A percentile compares a stretch with the other conserved stretches of the same genome.
Conservation (phyloP, 2,113 vertebrate species). For the Orthonyx spaldingii region DNA sequence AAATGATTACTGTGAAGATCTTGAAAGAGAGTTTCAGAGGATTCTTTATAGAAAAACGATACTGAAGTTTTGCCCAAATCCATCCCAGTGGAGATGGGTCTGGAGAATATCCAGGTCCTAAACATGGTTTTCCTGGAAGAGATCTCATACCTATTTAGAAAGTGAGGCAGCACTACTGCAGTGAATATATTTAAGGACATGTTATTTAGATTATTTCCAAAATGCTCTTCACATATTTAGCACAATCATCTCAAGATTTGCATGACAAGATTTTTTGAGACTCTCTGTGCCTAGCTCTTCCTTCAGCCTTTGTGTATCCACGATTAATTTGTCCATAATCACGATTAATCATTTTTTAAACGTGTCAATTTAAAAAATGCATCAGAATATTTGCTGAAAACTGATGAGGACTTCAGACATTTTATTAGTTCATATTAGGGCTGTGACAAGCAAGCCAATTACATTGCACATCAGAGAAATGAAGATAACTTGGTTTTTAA, state of each 20-base stretch:
- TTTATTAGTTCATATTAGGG: not conserved
- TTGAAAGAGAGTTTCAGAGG: not conserved
- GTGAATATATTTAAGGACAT: not conserved
- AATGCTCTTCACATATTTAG: not conserved
- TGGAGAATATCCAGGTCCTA: not conserved
- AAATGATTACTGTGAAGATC: not conserved
- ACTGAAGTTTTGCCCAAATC: not conserved
- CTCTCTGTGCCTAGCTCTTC: not conserved
- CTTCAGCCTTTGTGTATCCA: not conserved
- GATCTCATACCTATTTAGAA: not conserved
- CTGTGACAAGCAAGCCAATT: not conserved
- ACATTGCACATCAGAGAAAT: not conserved
- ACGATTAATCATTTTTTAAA: not conserved
- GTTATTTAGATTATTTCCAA: not conserved
- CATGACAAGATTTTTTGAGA: not conserved
- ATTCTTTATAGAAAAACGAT: not conserved
- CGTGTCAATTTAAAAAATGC: too few relatives aligned
- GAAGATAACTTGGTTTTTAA: not conserved
- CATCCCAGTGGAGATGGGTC: not conserved
- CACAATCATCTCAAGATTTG: not conserved
- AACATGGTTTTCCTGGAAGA: not conserved
- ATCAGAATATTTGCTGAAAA: not conserved
- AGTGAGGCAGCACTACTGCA: not conserved
- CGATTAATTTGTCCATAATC: not conserved
- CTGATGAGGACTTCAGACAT: not conserved